phyloP scores from a whole-genome alignment of 2,113 vertebrate species.

The Ageneiosus marmoratus region DNA sequence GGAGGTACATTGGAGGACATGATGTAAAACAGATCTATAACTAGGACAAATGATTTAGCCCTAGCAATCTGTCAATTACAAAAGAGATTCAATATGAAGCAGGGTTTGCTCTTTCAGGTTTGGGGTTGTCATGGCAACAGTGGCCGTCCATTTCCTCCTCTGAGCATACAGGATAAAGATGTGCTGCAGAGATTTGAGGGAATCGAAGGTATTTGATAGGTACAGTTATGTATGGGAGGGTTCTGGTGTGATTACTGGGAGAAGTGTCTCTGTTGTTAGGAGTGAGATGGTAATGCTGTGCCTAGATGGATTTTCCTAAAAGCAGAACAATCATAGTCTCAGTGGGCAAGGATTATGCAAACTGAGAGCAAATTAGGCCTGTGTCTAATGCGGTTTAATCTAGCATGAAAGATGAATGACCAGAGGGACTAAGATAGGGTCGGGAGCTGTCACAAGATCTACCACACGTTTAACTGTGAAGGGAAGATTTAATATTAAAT shows the following conservation, averaged over 20 bases:
- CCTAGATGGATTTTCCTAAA: slow-evolving; percentile 33
- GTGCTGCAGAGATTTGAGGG: slow-evolving; percentile 20
- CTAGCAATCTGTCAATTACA: slow-evolving; percentile 26
- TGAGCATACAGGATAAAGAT: not conserved
- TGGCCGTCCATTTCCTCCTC: slow-evolving; percentile 9
- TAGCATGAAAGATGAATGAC: slow-evolving; percentile 50
- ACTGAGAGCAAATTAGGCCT: slow-evolving; percentile 47
- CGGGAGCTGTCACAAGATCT: slow-evolving; percentile 39
- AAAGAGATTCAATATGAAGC: slow-evolving; percentile 13
- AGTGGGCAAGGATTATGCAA: slow-evolving; percentile 42
- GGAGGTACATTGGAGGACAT: slow-evolving; percentile 4
- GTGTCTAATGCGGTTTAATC: slow-evolving; percentile 48
- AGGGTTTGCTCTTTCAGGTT: slow-evolving; percentile 19
- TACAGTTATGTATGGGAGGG: not conserved
- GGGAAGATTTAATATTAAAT: slow-evolving; percentile 34
- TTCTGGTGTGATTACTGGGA: not conserved
- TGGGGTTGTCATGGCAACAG: slow-evolving; percentile 43
- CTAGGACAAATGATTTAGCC: slow-evolving; percentile 14
- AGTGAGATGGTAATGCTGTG: not conserved
- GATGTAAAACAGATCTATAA: slow-evolving; percentile 23
- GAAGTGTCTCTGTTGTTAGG: slow-evolving; percentile 10
- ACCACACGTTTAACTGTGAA: slow-evolving; percentile 19
- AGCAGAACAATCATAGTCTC: slow-evolving; percentile 37
- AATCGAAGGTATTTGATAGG: slow-evolving; percentile 17
- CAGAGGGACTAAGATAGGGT: slow-evolving; percentile 37